Base-by-base conservation (phyloP, 92 coral and sea anemone species). In the Zoanthus gigantus region DNA sequence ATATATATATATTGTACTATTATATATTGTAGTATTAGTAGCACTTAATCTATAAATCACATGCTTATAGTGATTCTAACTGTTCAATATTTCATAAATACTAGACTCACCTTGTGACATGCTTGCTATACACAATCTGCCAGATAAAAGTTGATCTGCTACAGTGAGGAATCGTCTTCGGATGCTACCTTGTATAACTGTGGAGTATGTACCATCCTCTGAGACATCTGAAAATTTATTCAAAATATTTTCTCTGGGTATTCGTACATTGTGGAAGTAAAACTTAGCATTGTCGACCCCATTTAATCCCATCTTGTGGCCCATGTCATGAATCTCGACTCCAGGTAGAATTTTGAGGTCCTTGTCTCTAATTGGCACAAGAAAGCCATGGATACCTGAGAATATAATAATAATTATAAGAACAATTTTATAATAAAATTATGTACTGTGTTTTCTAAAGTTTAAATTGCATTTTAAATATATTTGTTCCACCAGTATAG, bases 231-330 rank as follows among this genome's bases (percentile, higher is more conserved):
- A 95, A 86, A 74, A 95, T 84, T 85, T 90, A 85, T 95, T 95
- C 37, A 95, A 77, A 85, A 95, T 91, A 92, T 95, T 95, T 71
- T 95, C 98, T 76, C 98, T 92, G 11, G 98, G 96, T 29, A 94
- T 92, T 44, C 95, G 92, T 52, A 95, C 98, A 87, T 93, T 95
- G 69, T 95, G 96, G 78, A 95, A 95, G 85, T 85, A 86, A 77
- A 95, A 92, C 89, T 95, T 95, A 47, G 98, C 98, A 91, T 95
- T 95, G 94, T 95, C 98, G 4, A 95, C 98, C 4, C 98, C 98
- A 44, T 95, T 95, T 53, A 95, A 83, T 10, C 98, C 98, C 94
- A 95, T 95, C 91, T 95, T 95, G 87, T 93, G 98, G 4, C 98
- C 98, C 98, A 95, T 95, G 83, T 95, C 98, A 77, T 95, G 95